Evolutionary conservation across 2,888 invertebrate genomes (phyloP).

Genomic region (Cryptus armator): DNA sequence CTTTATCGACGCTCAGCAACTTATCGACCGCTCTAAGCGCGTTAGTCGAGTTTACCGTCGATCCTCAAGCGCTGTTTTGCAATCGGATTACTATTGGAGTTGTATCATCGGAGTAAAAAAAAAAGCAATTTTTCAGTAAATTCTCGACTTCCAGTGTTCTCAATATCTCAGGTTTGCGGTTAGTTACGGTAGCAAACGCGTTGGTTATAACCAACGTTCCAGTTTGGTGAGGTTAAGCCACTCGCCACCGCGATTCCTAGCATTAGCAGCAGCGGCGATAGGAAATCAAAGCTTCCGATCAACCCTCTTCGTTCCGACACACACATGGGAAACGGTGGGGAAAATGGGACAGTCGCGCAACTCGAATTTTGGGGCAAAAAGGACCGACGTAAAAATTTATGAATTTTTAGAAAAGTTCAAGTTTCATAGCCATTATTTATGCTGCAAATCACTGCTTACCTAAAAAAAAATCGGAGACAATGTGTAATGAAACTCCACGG

Average conservation of each 20-base stretch:
- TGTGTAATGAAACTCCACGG: no score
- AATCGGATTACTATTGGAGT: not conserved
- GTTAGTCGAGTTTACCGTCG: not conserved
- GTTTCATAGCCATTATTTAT: no score
- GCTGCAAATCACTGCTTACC: no score
- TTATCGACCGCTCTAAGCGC: not conserved
- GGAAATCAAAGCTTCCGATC: constrained; percentile 55
- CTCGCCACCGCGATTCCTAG: constrained; percentile 25
- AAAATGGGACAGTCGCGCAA: no score
- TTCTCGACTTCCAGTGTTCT: not conserved
- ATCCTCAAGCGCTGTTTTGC: not conserved
- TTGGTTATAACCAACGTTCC: constrained; percentile 2
- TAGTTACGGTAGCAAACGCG: constrained; percentile 2
- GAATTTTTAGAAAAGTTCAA: no score
- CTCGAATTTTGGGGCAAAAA: no score
- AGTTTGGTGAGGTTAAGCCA: constrained; percentile 28
- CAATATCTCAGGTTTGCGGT: constrained; percentile 26
- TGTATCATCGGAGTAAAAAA: not conserved
- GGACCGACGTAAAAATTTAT: no score
- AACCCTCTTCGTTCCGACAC: constrained; percentile 42
- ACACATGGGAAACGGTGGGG: not conserved
- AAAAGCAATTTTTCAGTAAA: not conserved
- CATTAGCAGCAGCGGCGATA: constrained; percentile 32
- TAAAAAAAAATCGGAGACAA: no score
- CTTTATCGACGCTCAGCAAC: constrained; percentile 52